Conservation (phyloP, 2,113 vertebrate species). For the Vombatus ursinus region DNA sequence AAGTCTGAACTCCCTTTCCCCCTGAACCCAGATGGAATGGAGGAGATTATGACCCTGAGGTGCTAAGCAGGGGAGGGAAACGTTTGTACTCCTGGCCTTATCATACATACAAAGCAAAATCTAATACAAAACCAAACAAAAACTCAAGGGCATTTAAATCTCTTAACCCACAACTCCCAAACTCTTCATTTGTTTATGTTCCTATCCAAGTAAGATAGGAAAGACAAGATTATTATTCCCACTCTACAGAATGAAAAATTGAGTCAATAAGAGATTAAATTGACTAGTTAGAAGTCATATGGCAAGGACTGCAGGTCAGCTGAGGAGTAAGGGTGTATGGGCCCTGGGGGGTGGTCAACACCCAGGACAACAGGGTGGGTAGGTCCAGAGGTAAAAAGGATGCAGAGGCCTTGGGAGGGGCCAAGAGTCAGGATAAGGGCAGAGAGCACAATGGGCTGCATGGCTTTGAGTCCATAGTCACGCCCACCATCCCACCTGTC, state of each 20-base stretch:
- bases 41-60: not conserved
- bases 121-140: not conserved
- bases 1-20: not conserved
- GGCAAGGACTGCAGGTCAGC: not conserved
- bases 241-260: slow-evolving; percentile 34
- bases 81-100: not conserved
- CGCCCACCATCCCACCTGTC: not conserved
- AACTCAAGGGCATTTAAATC: not conserved
- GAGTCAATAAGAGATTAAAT: not conserved
- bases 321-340: not conserved
- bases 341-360: not conserved
- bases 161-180: not conserved
- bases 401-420: not conserved
- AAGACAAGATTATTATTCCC: not conserved
- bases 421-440: not conserved
- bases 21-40: not conserved
- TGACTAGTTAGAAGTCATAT: not conserved
- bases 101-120: not conserved
- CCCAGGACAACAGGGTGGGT: not conserved
- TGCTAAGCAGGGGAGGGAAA: not conserved
- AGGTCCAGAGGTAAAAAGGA: not conserved
- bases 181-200: slow-evolving; percentile 28
- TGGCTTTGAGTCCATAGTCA: not conserved
- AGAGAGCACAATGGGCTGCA: not conserved
- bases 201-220: not conserved